Evolutionary conservation across 2,888 invertebrate genomes (phyloP).

Genomic region (Phortica okadai): DNA sequence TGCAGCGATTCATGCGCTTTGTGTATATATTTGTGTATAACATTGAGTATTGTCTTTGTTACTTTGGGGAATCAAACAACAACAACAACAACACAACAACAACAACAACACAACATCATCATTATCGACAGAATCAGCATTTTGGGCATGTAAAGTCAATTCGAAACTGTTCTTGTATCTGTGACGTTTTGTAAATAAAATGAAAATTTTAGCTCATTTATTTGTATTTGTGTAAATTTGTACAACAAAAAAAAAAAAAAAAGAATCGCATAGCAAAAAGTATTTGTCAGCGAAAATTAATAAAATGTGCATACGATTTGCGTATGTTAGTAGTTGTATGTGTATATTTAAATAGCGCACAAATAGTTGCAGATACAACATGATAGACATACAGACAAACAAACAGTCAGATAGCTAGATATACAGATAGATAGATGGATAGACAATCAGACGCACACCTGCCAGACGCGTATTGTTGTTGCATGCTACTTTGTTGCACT

Average conservation of each 20-base stretch:
- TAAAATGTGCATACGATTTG: constrained; percentile 7
- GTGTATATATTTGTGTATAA: neutral
- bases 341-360: neutral
- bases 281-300: constrained; percentile 26
- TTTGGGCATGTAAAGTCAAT: neutral
- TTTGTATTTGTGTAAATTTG: neutral
- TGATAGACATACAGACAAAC: neutral
- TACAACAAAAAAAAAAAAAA: neutral
- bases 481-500: no score
- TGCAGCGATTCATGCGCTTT: neutral
- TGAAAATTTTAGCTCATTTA: neutral
- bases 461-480: no score
- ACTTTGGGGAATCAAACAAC: neutral
- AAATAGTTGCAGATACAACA: neutral
- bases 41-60: neutral
- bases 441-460: neutral
- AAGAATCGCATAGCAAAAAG: neutral
- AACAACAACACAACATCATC: neutral
- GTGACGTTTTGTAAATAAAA: no score
- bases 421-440: neutral
- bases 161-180: no score
- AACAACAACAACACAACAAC: neutral
- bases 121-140: neutral
- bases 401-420: neutral
- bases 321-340: no score